Base-by-base conservation (phyloP, 1,140 invertebrate genomes). In the Melipona quadrifasciata region DNA sequence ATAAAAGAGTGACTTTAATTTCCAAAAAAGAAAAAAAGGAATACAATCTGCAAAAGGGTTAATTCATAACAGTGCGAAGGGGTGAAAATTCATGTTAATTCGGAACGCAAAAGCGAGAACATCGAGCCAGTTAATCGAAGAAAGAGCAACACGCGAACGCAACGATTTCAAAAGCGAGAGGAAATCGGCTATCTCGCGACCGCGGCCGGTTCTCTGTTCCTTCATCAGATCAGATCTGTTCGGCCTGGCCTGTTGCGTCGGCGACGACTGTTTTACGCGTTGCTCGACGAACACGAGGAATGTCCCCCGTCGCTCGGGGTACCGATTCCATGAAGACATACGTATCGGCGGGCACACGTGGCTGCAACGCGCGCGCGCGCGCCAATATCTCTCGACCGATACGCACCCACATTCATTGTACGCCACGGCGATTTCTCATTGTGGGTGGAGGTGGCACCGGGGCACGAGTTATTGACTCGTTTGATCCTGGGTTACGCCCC, bases 401-500 rank as follows among this genome's bases (percentile, higher is more conserved):
- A 80, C 82, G 91, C 90, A 92, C 91, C 91, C 89, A 92, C 88
- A 91, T 83, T 89, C 92, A 93, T 92, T 91, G 93, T 92, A 87
- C 79, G 72, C 74, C 83, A 84, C 47, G 55, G 79, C 82, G 89
- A 93, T 93, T 92, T 93, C 91, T 94, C 90, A 93, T 92, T 92
- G 90, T 91, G 92, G 86, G 90, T 88, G 90, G 91, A 92, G 91
- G 89, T 91, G 90, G 86, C 71, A 86, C 85, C 39, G 39, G 39
- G 83, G 70, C 83, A 92, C 90, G 89, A 94, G 93, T 94, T 94
- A 94, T 94, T 92, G 92, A 94, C 92, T 94, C 90, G 92, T 93
- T 92, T 89, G 92, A 92, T 93, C 90, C 91, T 93, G 90, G 90
- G 92, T 93, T 93, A 94, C 93, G 92, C 93, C 93, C 92, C 92